Percentiles rank a stretch among this genome's conserved stretches.
Conservation (phyloP, 2,113 vertebrate genomes). For the Stigmatopora nigra region DNA sequence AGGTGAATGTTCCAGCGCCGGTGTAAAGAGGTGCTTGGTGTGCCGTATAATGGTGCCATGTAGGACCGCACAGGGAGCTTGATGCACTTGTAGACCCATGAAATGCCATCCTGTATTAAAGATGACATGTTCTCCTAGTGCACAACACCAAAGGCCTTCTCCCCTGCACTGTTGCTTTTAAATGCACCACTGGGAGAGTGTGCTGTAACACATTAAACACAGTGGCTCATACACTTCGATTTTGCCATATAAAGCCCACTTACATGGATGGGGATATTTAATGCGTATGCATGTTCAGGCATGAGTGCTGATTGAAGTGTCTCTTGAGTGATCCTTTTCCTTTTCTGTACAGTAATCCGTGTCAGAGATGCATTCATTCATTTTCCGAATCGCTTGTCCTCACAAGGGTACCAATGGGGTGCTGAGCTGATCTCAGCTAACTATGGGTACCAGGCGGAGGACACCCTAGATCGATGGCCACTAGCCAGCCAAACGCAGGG, state of each 20-base stretch:
- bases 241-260: slow-evolving; percentile 42
- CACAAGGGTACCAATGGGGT: not conserved
- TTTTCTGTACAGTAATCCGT: slow-evolving; percentile 55
- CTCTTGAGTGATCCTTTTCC: slow-evolving; percentile 40
- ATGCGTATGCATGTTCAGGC: slow-evolving; percentile 15
- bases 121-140: slow-evolving; percentile 67
- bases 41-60: slow-evolving; percentile 30
- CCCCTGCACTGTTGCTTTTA: slow-evolving; percentile 45
- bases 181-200: slow-evolving; percentile 55
- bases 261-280: slow-evolving; percentile 25
- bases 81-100: slow-evolving; percentile 52
- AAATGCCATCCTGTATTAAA: slow-evolving; percentile 65
- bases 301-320: slow-evolving; percentile 28
- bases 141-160: slow-evolving; percentile 51
- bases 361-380: no score
- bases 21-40: slow-evolving; percentile 39
- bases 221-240: slow-evolving; percentile 37
- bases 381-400: no score
- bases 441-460: no score
- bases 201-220: slow-evolving; percentile 47
- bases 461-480: no score
- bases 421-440: no score
- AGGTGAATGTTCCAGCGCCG: slow-evolving; percentile 41
- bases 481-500: no score
- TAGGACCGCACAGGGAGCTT: slow-evolving; percentile 30